A percentile compares a stretch with the other conserved stretches of the same genome.
These are phyloP conservation scores for Mantis religiosa DNA, from an alignment of 2,888 invertebrate genomes.

Conservation along the genomic window DNA sequence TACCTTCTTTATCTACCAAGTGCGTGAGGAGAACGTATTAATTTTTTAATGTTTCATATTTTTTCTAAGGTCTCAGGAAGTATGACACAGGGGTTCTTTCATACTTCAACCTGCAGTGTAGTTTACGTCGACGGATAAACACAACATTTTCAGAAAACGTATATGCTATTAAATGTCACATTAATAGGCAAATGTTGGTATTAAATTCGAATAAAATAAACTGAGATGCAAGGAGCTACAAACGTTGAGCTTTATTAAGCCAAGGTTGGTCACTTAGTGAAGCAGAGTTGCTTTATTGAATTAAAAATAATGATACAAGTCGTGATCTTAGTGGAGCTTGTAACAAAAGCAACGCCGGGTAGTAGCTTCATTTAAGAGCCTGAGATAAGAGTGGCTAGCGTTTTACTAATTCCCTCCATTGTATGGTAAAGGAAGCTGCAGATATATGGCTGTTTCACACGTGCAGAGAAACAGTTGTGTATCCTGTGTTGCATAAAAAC, in stretches of 20 bases:
- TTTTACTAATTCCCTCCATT: background rate
- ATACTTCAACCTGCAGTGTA: no score
- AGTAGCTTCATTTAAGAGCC: background rate
- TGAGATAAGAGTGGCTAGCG: background rate
- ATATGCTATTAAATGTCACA: background rate
- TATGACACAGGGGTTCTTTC: no score
- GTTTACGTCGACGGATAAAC: background rate
- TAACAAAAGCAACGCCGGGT: background rate
- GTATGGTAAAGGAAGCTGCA: background rate
- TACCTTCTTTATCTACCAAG: no score
- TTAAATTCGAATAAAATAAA: background rate
- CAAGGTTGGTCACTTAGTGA: background rate
- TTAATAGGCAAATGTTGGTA: background rate
- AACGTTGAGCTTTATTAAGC: background rate
- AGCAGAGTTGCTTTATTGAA: background rate
- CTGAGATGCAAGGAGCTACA: background rate
- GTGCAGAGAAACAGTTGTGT: background rate
- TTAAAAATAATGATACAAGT: background rate
- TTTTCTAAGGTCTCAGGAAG: no score
- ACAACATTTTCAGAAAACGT: background rate
- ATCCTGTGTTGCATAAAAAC: background rate
- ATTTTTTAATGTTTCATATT: no score
- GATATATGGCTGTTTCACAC: background rate
- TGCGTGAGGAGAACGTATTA: no score
- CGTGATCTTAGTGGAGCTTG: background rate